A percentile compares a stretch with the other conserved stretches of the same genome.
Conservation (phyloP, 2,113 vertebrate genomes). For the Vulpes vulpes region DNA sequence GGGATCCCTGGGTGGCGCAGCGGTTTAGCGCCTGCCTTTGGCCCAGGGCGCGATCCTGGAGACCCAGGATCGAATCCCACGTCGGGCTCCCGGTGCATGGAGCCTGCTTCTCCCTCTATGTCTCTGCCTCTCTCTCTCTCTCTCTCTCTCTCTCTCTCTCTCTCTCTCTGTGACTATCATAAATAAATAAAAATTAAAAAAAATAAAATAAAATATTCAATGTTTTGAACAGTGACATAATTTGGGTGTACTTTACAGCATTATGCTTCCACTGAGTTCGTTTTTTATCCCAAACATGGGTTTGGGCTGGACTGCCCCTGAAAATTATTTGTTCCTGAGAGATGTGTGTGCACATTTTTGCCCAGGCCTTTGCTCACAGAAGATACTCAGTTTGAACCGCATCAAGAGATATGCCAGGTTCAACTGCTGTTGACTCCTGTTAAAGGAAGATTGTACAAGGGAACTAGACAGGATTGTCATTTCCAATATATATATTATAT, state of each 20-base stretch:
- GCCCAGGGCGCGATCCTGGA: no score
- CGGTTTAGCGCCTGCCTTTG: no score
- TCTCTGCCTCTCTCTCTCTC: no score
- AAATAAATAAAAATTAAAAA: no score
- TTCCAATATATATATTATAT: slow-evolving; percentile 35
- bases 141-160: no score
- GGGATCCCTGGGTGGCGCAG: no score
- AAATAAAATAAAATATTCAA: slow-evolving; percentile 62
- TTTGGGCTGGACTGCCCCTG: not conserved
- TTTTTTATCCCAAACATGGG: slow-evolving; percentile 20
- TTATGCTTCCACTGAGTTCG: slow-evolving; percentile 28
- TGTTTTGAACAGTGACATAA: slow-evolving; percentile 9
- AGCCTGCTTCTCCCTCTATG: no score
- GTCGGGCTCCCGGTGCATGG: no score
- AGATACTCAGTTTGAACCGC: not conserved
- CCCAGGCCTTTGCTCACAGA: slow-evolving; percentile 24
- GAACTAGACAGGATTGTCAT: slow-evolving; percentile 15
- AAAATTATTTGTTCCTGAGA: slow-evolving; percentile 44
- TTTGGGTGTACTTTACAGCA: not conserved
- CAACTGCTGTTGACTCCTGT: not conserved
- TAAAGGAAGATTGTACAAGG: slow-evolving; percentile 11
- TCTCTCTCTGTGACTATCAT: no score
- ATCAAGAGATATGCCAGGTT: not conserved
- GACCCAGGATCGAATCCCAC: no score
- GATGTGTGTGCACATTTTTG: not conserved